A percentile compares a stretch with the other conserved stretches of the same genome.
phyloP scores from a whole-genome alignment of 2,113 vertebrate genomes.

The Tetrao urogallus region DNA sequence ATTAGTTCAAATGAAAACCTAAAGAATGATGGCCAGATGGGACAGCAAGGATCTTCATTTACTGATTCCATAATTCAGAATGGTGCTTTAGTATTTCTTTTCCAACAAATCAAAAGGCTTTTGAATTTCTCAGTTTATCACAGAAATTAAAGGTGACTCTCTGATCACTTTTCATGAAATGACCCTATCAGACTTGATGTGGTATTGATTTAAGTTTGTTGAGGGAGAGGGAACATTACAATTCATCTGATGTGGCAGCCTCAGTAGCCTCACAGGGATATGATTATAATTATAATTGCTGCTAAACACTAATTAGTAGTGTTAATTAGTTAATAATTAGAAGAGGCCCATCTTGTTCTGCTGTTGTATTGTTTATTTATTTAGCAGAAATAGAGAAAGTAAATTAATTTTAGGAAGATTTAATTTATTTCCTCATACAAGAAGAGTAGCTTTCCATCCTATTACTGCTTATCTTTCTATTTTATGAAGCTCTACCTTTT shows the following conservation, averaged over 20 bases:
- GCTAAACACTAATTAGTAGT: constrained; percentile 60
- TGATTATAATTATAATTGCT: constrained; percentile 57
- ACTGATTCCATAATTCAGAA: constrained; percentile 2
- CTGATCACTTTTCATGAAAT: constrained; percentile 48
- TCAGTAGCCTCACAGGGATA: constrained; percentile 2
- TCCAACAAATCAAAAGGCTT: constrained; percentile 10
- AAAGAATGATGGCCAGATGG: not conserved
- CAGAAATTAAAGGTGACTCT: constrained; percentile 28
- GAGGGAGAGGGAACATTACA: not conserved
- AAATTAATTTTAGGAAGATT: constrained; percentile 26
- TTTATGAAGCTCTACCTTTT: not conserved
- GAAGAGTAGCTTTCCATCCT: not conserved
- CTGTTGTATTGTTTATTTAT: constrained; percentile 21
- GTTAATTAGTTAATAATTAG: constrained; percentile 66
- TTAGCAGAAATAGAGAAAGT: not conserved
- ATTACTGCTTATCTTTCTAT: not conserved
- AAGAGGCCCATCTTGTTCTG: constrained; percentile 24
- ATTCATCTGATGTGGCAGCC: constrained; percentile 32
- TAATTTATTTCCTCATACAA: constrained; percentile 5
- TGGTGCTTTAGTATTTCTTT: constrained; percentile 20
- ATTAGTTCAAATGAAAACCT: not conserved
- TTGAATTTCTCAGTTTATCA: constrained; percentile 24
- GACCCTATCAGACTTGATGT: constrained; percentile 22
- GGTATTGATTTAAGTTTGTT: constrained; percentile 29
- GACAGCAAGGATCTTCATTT: not conserved